These are phyloP conservation scores for Zaprionus taronus DNA, from an alignment of 1,140 invertebrate genomes.

Conservation along the genomic window DNA sequence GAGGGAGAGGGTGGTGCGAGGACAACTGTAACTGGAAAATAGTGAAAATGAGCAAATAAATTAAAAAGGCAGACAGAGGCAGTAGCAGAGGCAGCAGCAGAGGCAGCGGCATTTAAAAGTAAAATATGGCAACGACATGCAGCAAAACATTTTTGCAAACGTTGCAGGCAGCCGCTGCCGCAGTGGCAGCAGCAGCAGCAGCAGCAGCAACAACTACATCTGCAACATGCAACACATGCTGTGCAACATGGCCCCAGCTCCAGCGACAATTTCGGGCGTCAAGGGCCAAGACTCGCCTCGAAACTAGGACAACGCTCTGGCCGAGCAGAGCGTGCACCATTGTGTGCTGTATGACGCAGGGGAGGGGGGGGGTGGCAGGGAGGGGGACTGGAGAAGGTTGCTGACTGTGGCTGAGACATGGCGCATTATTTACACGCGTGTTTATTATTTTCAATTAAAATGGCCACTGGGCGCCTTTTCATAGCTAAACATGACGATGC, in stretches of 20 bases:
- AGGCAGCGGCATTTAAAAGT: constrained; percentile 78
- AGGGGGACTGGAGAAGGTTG: constrained; percentile 12
- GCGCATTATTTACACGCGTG: constrained; percentile 79
- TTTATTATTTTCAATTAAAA: constrained; percentile 82
- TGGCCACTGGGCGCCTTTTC: constrained; percentile 60
- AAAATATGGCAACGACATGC: constrained; percentile 76
- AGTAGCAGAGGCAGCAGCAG: constrained; percentile 36
- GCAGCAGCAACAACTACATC: constrained; percentile 32
- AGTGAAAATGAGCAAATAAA: constrained; percentile 81
- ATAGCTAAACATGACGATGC: constrained; percentile 62
- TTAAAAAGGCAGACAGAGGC: constrained; percentile 59
- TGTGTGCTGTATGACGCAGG: neutral
- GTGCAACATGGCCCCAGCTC: constrained; percentile 68
- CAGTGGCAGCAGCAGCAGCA: constrained; percentile 18
- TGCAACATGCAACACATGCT: constrained; percentile 80
- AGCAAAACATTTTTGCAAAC: constrained; percentile 78
- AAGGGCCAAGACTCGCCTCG: constrained; percentile 39
- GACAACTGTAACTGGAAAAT: constrained; percentile 62
- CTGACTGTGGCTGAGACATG: constrained; percentile 58
- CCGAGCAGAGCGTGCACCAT: constrained; percentile 4
- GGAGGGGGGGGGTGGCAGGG: neutral
- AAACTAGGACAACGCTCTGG: constrained; percentile 61
- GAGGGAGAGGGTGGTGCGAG: constrained; percentile 14
- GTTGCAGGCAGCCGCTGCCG: constrained; percentile 53
- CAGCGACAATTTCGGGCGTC: constrained; percentile 50